These are phyloP conservation scores for Cylloceria caligata DNA, from an alignment of 2,888 invertebrate species.

Conservation along the genomic window DNA sequence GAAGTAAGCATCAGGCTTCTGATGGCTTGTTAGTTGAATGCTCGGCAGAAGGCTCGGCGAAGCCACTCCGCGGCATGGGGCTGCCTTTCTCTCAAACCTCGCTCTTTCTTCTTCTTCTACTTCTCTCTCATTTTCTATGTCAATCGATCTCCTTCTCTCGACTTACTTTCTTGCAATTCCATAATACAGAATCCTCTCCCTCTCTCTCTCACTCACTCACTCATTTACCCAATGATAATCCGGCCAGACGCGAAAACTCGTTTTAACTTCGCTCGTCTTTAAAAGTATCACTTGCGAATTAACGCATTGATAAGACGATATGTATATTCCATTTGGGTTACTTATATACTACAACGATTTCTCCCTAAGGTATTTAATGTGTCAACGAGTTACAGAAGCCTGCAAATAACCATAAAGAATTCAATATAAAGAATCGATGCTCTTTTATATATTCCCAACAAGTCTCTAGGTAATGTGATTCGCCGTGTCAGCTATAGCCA, in stretches of 20 bases:
- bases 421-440: neutral
- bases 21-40: constrained; percentile 28
- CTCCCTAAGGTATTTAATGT: neutral
- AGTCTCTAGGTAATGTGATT: neutral
- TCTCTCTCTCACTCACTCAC: neutral
- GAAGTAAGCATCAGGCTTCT: constrained; percentile 32
- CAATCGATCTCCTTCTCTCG: constrained; percentile 13
- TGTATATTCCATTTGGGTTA: constrained; percentile 6
- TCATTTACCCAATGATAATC: constrained; percentile 14
- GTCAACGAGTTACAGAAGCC: neutral
- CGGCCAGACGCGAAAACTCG: constrained; percentile 22
- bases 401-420: neutral
- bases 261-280: constrained; percentile 15
- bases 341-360: neutral
- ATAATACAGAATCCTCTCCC: constrained; percentile 5
- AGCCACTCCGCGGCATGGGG: neutral
- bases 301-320: constrained; percentile 32
- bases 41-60: neutral
- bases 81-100: constrained; percentile 27
- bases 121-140: constrained; percentile 12
- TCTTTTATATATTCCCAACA: neutral
- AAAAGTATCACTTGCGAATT: constrained; percentile 18
- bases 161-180: constrained; percentile 32
- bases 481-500: neutral
- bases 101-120: constrained; percentile 2